phyloP scores from a whole-genome alignment of 2,113 vertebrate genomes.

The Eulemur rufifrons region DNA sequence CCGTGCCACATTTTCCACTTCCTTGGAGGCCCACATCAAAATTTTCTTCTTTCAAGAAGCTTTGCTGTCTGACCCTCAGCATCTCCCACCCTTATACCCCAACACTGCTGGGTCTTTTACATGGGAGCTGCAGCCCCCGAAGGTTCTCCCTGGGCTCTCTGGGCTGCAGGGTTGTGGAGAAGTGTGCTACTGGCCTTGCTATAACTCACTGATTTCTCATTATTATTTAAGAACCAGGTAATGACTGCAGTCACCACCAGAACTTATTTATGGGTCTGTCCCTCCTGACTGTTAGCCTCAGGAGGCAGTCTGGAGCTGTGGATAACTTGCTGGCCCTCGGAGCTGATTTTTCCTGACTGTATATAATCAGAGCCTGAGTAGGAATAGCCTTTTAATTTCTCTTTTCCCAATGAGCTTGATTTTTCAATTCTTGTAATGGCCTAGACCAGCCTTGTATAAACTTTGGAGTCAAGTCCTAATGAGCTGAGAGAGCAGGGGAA shows the following conservation, averaged over 20 bases:
- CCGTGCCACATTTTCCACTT: background rate
- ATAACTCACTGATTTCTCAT: constrained; percentile 31
- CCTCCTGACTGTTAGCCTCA: background rate
- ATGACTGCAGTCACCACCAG: background rate
- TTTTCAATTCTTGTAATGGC: constrained; percentile 17
- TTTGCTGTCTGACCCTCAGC: background rate
- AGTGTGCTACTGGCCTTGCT: background rate
- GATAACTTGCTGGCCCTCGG: background rate
- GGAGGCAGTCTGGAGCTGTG: background rate
- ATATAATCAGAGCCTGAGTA: background rate
- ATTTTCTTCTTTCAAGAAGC: background rate
- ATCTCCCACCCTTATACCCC: background rate
- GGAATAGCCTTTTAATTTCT: constrained; percentile 50
- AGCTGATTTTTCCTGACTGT: background rate
- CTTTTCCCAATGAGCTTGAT: background rate
- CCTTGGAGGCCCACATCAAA: background rate
- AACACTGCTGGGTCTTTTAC: rapidly evolving
- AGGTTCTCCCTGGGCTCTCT: background rate
- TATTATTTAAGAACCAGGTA: constrained; percentile 40
- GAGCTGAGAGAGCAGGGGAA: background rate
- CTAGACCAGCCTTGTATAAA: background rate
- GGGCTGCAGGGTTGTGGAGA: background rate
- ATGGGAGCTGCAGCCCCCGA: background rate
- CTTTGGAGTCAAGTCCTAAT: background rate
- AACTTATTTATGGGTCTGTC: background rate